Percentiles rank a stretch among this genome's conserved stretches.
These are phyloP conservation scores for Cheirogaleus major DNA, from an alignment of 2,797 vertebrate genomes.

Conservation along the genomic window DNA sequence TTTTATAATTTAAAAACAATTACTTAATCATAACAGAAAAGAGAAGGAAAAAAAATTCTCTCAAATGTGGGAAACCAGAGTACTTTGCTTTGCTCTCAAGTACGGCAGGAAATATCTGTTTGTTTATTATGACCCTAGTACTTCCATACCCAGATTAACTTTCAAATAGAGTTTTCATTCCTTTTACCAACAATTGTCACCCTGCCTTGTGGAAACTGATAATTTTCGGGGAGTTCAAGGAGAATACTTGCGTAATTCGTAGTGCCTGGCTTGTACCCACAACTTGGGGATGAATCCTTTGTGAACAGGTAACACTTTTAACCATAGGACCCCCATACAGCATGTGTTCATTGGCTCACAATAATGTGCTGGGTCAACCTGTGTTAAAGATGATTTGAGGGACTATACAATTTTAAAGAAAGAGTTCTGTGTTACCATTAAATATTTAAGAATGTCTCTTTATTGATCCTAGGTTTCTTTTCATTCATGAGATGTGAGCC, in stretches of 20 bases:
- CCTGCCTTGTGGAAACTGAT: slow-evolving; percentile 27
- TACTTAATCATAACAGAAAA: background rate
- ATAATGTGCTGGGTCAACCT: background rate
- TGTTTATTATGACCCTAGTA: slow-evolving; percentile 25
- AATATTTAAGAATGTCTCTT: background rate
- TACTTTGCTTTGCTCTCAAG: slow-evolving; percentile 7
- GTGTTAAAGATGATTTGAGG: slow-evolving; percentile 1
- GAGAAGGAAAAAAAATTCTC: background rate
- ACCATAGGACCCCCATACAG: background rate
- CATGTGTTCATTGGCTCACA: background rate
- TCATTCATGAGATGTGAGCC: slow-evolving; percentile 22
- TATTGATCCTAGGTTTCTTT: slow-evolving; percentile 29
- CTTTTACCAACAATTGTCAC: background rate
- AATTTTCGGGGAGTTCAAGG: slow-evolving; percentile 2
- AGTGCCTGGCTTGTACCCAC: background rate
- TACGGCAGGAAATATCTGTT: slow-evolving; percentile 55
- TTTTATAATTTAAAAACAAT: slow-evolving; percentile 48
- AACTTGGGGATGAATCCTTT: background rate
- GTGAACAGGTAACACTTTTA: background rate
- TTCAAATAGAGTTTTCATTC: slow-evolving; percentile 34
- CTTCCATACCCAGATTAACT: slow-evolving; percentile 56
- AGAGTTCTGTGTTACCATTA: background rate
- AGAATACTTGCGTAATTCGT: background rate
- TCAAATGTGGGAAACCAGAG: slow-evolving; percentile 47
- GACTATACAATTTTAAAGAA: background rate